These are phyloP conservation scores for Meteorus cinctellus DNA, from an alignment of 2,888 invertebrate species.

Conservation along the genomic window DNA sequence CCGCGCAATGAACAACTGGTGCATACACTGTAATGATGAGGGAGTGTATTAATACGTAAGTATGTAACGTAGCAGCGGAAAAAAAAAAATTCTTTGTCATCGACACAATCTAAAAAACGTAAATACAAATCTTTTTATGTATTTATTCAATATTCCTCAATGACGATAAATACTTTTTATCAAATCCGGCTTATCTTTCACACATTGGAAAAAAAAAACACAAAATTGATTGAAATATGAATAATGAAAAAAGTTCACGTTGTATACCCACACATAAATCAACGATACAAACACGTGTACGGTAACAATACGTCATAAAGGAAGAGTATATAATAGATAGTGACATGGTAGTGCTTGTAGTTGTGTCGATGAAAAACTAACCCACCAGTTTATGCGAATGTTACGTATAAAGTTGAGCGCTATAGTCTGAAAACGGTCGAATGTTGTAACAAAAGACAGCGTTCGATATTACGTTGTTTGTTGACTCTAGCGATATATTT, in stretches of 20 bases:
- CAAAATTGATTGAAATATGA: neutral
- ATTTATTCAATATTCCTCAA: neutral
- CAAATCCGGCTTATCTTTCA: neutral
- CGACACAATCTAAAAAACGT: neutral
- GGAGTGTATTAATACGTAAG: constrained; percentile 53
- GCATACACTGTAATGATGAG: constrained; percentile 44
- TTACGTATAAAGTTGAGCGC: neutral
- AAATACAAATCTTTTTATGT: neutral
- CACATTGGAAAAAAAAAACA: neutral
- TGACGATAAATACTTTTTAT: neutral
- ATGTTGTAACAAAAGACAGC: constrained; percentile 20
- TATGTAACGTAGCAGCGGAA: no score
- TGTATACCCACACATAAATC: neutral
- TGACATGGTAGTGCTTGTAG: neutral
- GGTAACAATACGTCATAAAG: constrained; percentile 13
- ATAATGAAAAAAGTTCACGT: constrained; percentile 17
- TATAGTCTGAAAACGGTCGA: constrained; percentile 22
- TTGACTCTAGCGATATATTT: constrained; percentile 9
- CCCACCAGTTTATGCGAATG: neutral
- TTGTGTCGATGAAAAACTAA: constrained; percentile 9
- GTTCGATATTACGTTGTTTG: constrained; percentile 19
- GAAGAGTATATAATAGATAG: neutral
- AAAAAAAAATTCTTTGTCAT: no score
- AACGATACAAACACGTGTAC: constrained; percentile 24
- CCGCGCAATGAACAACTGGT: constrained; percentile 57